phyloP scores from a whole-genome alignment of 2,797 vertebrate genomes.

The Neostethus bicornis region DNA sequence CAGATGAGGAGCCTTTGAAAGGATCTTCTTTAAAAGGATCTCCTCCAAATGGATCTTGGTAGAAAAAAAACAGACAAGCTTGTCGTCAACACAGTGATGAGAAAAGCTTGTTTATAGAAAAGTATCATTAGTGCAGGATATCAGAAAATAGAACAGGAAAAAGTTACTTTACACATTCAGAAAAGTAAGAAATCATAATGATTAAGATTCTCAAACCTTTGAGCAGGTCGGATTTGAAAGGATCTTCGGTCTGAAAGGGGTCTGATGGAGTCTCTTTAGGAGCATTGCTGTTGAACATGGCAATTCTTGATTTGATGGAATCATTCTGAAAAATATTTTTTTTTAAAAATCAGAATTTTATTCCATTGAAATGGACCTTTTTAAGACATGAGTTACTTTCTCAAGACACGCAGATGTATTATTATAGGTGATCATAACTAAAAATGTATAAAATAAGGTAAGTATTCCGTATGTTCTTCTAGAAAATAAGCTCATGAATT shows the following conservation, averaged over 20 bases:
- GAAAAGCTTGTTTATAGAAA: conserved; percentile 5
- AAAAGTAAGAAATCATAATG: too few species aligned
- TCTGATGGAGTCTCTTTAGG: conserved; percentile 81
- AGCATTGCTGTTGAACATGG: conserved; percentile 84
- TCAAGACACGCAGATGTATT: too few species aligned
- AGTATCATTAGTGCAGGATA: neutral
- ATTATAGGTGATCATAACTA: too few species aligned
- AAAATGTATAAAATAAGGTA: too few species aligned
- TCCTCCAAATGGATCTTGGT: conserved; percentile 85
- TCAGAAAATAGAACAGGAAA: conserved; percentile 5
- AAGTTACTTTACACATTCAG: too few species aligned
- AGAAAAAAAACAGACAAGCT: conserved; percentile 8
- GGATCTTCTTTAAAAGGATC: conserved; percentile 85
- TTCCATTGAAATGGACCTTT: neutral
- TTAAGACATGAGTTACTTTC: too few species aligned
- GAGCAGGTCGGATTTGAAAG: conserved; percentile 91
- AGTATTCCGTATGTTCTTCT: too few species aligned
- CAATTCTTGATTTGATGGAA: conserved; percentile 89
- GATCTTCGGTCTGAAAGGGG: conserved; percentile 95
- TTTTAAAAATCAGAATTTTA: too few species aligned
- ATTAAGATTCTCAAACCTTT: conserved; percentile 88
- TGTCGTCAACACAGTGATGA: neutral
- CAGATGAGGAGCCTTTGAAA: conserved; percentile 76
- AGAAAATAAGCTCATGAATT: too few species aligned
- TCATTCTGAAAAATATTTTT: conserved; percentile 79